phyloP scores from a whole-genome alignment of 1,140 invertebrate genomes.

The Cheumatopsyche charites region DNA sequence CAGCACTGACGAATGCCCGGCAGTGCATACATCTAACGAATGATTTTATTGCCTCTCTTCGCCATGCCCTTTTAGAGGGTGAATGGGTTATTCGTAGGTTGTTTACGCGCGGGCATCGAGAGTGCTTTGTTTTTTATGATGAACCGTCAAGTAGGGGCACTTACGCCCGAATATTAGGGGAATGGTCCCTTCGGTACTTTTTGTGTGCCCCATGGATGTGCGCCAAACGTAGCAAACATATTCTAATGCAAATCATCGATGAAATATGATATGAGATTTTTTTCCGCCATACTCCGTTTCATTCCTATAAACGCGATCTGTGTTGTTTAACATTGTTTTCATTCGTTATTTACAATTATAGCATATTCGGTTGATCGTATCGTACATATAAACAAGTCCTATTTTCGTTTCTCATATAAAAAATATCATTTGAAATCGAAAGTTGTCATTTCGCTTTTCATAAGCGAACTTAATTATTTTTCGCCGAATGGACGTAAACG shows the following conservation, averaged over 20 bases:
- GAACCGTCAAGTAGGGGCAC: conserved; percentile 39
- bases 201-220: not conserved
- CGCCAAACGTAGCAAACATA: conserved; percentile 23
- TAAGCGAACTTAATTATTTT: not conserved
- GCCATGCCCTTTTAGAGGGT: conserved; percentile 6
- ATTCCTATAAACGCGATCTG: no score
- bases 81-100: conserved; percentile 33
- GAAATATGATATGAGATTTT: conserved; percentile 4
- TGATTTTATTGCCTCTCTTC: conserved; percentile 38
- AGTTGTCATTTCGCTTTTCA: no score
- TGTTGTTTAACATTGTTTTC: no score
- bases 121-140: conserved; percentile 41
- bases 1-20: not conserved
- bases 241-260: conserved; percentile 21
- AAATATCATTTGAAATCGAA: no score
- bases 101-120: conserved; percentile 35
- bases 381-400: no score
- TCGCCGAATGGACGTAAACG: not conserved
- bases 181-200: conserved; percentile 10
- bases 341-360: no score
- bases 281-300: not conserved
- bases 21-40: conserved; percentile 28
- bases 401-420: no score
- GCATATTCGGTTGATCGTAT: no score
- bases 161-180: conserved; percentile 33